Conservation (phyloP, 2,797 vertebrate species). For the Myiotriccus ornatus region DNA sequence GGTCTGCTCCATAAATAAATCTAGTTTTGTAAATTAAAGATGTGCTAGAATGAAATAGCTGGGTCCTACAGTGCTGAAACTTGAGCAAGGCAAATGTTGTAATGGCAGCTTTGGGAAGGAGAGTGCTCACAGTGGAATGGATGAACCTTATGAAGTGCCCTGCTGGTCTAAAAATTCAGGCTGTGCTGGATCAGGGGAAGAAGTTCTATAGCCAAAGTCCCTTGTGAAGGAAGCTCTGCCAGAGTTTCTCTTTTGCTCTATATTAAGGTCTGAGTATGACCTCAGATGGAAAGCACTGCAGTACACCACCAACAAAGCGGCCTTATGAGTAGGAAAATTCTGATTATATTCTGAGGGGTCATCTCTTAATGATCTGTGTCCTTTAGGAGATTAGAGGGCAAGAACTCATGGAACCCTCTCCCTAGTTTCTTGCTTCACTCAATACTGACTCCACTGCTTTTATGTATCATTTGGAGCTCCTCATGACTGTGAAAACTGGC, state of each 20-base stretch:
- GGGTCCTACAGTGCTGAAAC: not conserved
- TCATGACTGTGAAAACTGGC: not conserved
- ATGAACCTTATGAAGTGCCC: not conserved
- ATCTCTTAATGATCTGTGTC: not conserved
- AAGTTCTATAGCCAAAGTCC: not conserved
- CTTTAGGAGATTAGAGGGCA: not conserved
- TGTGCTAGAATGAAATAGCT: slow-evolving; percentile 22
- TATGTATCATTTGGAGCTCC: not conserved
- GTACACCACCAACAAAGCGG: not conserved
- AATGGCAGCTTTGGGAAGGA: slow-evolving; percentile 15
- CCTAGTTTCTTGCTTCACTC: not conserved
- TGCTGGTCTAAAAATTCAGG: not conserved
- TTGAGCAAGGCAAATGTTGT: not conserved
- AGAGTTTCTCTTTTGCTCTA: not conserved
- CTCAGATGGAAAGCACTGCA: not conserved
- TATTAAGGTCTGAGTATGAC: not conserved
- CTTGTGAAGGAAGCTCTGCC: not conserved
- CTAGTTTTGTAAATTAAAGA: slow-evolving; percentile 12
- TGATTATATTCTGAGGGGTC: not conserved
- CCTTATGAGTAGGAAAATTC: not conserved
- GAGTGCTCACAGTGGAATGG: not conserved
- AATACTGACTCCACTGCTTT: not conserved
- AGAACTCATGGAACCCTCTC: not conserved
- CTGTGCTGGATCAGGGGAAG: not conserved
- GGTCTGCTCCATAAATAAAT: slow-evolving; percentile 2